Evolutionary conservation across 2,888 invertebrate species (phyloP), one percentile per base, ranked within the genome.

Genomic region (Uropetala carovei): DNA sequence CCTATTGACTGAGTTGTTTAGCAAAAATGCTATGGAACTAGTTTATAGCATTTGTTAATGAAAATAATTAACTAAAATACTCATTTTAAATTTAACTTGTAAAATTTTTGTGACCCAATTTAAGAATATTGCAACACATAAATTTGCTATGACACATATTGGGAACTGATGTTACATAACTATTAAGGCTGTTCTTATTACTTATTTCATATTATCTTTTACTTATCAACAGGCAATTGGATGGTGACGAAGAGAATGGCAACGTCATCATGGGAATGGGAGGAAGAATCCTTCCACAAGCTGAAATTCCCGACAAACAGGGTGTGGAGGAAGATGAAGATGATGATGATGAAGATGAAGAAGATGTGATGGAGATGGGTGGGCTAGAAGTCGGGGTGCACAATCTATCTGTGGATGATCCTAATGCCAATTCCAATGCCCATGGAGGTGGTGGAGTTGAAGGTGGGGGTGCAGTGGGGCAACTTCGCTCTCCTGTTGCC

Each of bases 201-300:
- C 60, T 60, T 16, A 60, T 60, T 60, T 60, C 18, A 18, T 7
- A 60, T 60, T 60, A 4, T 60, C 60, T 60, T 16, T 60, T 18
- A 60, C 18, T 16, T 18, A 60, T 60, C 18, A 7, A 5, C 58
- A 89, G 89, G 89, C 43, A 64, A 68, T n/a, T 89, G 89, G 89
- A 89, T 56, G 89, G 89, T 93, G 97, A 96, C 92, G 97, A 97
- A 93, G 97, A 97, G 92, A 98, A 98, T 95, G 98, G 98, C 11
- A 98, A 98, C 95, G 94, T 96, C 93, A 96, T 96, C 94, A 95
- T 95, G 95, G 93, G 94, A 93, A 93, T 94, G 93, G 94, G 95
- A 94, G 93, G 94, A 94, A 93, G 94, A 93, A 94, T 95, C 93
- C 75, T 92, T 93, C 93, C 64, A 94, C 93, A 94, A 95, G 94